Evolutionary conservation across 2,113 vertebrate species (phyloP), one percentile per base, ranked within the genome.

Genomic region (Dromiciops gliroides): DNA sequence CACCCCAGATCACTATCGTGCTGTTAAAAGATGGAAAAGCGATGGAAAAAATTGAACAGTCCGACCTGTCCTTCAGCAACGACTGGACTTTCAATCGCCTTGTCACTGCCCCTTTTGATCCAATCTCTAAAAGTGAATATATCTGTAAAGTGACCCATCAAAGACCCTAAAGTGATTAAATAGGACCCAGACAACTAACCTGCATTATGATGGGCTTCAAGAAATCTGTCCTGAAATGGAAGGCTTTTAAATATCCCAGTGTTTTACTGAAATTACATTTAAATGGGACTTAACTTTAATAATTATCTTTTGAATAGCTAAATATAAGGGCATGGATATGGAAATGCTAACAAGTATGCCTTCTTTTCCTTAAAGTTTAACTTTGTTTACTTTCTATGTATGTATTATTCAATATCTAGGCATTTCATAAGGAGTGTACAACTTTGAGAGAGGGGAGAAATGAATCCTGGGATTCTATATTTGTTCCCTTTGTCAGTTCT

Each of bases 41-140:
- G 1, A 96, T 99, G 0, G 0, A 6, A 0, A 0, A 0, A 0
- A 28, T 97, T 1, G 0, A 90, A 0, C 98, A 97, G 60, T 96
- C 98, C 0, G 99, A 99, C 97, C 97, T 99, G 98, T 98, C 99
- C 94, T 99, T 99, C 97, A 97, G 98, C 0, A 91, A 98, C 0
- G 95, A 98, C 91, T 99, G 99, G 99, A 93, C 97, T 25, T 99
- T 99, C 97, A 97, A 99, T 49, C 98, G 99, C 83, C 99, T 99
- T 95, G 98, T 93, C 28, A 90, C 94, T 0, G 97, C 1, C 0
- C 0, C 4, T 0, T 99, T 99, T 94, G 95, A 0, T 0, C 99
- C 99, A 0, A 0, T 0, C 0, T 0, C 0, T 0, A 90, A 0
- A 0, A 96, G 98, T 0, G 0, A 0, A 0, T 99, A 97, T 50